A percentile compares a stretch with the other conserved stretches of the same genome.
Conservation (phyloP, 2,888 invertebrate genomes). For the Chrysina gloriosa region DNA sequence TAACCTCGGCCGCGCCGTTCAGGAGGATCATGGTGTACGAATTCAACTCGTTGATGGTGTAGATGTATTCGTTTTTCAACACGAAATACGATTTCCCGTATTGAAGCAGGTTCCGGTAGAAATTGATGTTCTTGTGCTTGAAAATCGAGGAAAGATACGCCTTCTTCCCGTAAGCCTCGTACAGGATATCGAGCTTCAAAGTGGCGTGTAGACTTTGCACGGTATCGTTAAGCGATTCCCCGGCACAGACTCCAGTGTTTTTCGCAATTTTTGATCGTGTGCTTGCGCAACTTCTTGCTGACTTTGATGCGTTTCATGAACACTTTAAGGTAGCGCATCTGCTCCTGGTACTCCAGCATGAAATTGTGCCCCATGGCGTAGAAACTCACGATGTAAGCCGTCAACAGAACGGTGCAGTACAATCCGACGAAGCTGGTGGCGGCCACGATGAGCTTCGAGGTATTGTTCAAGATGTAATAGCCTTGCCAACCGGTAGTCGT, state of each 20-base stretch:
- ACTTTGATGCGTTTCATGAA: slow-evolving; percentile 41
- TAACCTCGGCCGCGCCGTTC: slow-evolving; percentile 41
- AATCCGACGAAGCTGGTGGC: slow-evolving; percentile 15
- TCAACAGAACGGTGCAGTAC: background rate
- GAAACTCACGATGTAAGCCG: slow-evolving; percentile 17
- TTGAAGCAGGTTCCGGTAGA: slow-evolving; percentile 43
- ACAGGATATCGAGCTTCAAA: slow-evolving; percentile 45
- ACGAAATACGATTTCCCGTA: slow-evolving; percentile 26
- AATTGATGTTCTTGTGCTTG: slow-evolving; percentile 31
- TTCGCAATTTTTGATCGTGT: slow-evolving; percentile 38
- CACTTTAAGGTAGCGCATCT: slow-evolving; percentile 20
- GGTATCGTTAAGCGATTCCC: slow-evolving; percentile 26
- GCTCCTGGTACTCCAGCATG: slow-evolving; percentile 41
- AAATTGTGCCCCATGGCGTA: background rate
- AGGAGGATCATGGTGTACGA: slow-evolving; percentile 33
- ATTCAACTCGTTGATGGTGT: slow-evolving; percentile 43
- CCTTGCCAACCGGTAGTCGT: slow-evolving; percentile 39
- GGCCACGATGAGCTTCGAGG: background rate
- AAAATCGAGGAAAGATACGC: slow-evolving; percentile 36
- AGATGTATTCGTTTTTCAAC: slow-evolving; percentile 37
- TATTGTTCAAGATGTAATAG: background rate
- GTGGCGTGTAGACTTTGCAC: slow-evolving; percentile 28
- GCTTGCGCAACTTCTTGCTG: slow-evolving; percentile 22
- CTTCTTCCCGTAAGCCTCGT: slow-evolving; percentile 43
- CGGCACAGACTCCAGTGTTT: slow-evolving; percentile 39